Base-by-base conservation (phyloP, 1,140 invertebrate species). In the Drosophila ambigua region DNA sequence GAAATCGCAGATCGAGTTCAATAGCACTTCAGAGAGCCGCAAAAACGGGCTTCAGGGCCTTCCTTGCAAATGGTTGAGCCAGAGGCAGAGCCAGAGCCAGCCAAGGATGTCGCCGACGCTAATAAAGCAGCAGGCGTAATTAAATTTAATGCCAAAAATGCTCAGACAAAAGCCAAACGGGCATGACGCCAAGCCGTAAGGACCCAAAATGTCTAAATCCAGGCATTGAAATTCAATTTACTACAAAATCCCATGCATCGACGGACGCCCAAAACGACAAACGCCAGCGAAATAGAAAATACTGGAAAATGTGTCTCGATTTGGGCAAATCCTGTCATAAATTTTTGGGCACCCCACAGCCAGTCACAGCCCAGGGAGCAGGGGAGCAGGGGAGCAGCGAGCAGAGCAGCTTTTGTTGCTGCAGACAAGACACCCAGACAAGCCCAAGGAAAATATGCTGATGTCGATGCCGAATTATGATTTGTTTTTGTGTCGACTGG, bases 391-490 rank as follows among this genome's bases (percentile, higher is more conserved):
- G 13, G 6, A 53, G 7, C 62, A 55, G 74, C 59, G 16, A 20
- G 20, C 20, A 20, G 20, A 20, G 2, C 20, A 20, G 20, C 20
- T 20, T 20, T 20, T 20, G 20, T 20, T 20, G 20, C 20, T 20
- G 66, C 51, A 83, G 77, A 80, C 77, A 68, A 83, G 77, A 80
- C 77, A 68, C 24, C 53, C 69, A 67, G 54, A 79, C 72, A 49
- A 61, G 64, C 49, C 46, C 53, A 66, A 68, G 59, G 63, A 85
- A 85, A 85, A 85, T 85, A 85, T 85, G 82, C 82, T 85, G 82
- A 85, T 88, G 83, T 78, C 82, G 79, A 75, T 85, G 82, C 80
- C 83, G 83, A 85, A 87, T 82, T 88, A 85, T 85, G 82, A 85
- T 85, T 85, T 85, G 82, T 85, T 85, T 87, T 83, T 74, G 72